Percentiles rank a stretch among this genome's conserved stretches.
phyloP scores from a whole-genome alignment of 2,888 invertebrate genomes.

The Xiphydria camelus region DNA sequence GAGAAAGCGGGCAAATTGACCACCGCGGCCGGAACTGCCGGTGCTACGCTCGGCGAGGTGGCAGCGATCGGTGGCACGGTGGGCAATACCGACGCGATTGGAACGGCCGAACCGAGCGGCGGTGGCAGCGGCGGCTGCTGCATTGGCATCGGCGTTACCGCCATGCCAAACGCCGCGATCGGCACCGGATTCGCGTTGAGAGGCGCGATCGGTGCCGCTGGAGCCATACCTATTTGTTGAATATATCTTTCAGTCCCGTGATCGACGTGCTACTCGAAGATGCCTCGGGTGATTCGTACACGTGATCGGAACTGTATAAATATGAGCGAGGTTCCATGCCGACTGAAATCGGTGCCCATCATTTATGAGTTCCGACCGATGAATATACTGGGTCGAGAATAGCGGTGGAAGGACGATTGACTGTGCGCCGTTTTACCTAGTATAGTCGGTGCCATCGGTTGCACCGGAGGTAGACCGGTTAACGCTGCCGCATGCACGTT shows the following conservation, averaged over 20 bases:
- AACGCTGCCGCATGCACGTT: conserved; percentile 23
- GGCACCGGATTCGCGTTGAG: conserved; percentile 50
- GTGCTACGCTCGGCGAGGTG: neutral
- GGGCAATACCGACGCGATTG: conserved; percentile 24
- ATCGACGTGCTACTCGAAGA: conserved; percentile 35
- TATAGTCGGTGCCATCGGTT: too few species aligned
- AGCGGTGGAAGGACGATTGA: too few species aligned
- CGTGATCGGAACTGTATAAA: too few species aligned
- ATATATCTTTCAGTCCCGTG: too few species aligned
- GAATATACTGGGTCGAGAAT: too few species aligned
- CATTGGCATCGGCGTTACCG: conserved; percentile 39
- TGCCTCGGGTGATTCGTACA: too few species aligned
- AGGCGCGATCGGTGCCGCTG: conserved; percentile 41
- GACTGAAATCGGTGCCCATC: too few species aligned
- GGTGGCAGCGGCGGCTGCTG: conserved; percentile 14
- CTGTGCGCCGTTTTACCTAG: too few species aligned
- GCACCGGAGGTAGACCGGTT: conserved; percentile 33
- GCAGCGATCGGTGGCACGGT: conserved; percentile 34
- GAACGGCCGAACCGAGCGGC: conserved; percentile 13
- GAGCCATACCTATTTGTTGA: conserved; percentile 40
- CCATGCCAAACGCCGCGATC: conserved; percentile 50
- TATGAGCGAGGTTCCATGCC: too few species aligned
- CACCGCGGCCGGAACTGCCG: neutral
- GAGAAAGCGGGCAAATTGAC: neutral
- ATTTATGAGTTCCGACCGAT: too few species aligned